Percentiles rank a stretch among this genome's conserved stretches.
phyloP scores from a whole-genome alignment of 2,113 vertebrate species.

The Octodon degus region DNA sequence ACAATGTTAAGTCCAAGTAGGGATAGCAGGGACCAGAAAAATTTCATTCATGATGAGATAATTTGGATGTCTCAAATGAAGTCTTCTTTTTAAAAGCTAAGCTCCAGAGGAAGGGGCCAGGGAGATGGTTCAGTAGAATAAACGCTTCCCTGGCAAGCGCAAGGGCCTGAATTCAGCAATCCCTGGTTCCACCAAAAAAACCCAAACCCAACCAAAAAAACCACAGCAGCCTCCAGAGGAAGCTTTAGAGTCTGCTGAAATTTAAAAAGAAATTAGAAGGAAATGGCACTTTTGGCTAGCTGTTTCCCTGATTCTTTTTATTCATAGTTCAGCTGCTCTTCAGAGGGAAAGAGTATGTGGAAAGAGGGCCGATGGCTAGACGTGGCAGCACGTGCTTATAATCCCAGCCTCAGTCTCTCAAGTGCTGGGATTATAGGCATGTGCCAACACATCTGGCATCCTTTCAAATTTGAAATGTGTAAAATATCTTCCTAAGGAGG shows the following conservation, averaged over 20 bases:
- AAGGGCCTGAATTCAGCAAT: no score
- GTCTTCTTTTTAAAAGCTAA: constrained; percentile 14
- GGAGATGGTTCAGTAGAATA: no score
- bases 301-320: neutral
- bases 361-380: neutral
- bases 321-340: neutral
- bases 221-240: neutral
- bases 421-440: no score
- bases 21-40: neutral
- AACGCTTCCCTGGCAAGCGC: no score
- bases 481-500: neutral
- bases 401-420: neutral
- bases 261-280: constrained; percentile 41
- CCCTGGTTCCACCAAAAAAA: no score
- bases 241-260: neutral
- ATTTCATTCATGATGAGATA: neutral
- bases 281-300: neutral
- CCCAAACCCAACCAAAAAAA: no score
- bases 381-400: neutral
- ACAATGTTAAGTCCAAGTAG: neutral
- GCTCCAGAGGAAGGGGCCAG: no score
- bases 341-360: neutral
- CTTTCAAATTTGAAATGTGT: neutral
- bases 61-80: constrained; percentile 7
- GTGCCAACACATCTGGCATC: no score